These are phyloP conservation scores for Cephus sareptanus DNA, from an alignment of 2,888 invertebrate species.

Conservation along the genomic window DNA sequence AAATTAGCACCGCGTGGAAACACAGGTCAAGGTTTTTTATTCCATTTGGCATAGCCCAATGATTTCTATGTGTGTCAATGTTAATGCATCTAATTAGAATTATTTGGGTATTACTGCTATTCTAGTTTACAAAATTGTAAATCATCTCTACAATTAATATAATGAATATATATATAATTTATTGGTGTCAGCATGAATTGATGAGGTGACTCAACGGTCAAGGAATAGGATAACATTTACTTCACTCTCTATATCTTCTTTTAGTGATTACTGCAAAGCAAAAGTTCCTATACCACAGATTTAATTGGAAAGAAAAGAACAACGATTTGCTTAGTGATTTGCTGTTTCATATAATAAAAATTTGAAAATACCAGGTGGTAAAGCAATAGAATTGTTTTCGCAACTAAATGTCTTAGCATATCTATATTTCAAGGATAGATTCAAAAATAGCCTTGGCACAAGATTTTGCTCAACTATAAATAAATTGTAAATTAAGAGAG, in stretches of 20 bases:
- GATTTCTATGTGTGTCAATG: slow-evolving; percentile 50
- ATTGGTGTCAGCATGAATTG: neutral
- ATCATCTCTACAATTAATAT: neutral
- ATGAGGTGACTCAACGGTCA: neutral
- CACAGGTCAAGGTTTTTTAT: slow-evolving; percentile 40
- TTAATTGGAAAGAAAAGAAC: neutral
- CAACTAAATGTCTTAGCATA: slow-evolving; percentile 8
- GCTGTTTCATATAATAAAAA: neutral
- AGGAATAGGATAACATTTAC: neutral
- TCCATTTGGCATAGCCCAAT: slow-evolving; percentile 47
- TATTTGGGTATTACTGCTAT: neutral
- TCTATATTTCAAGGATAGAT: slow-evolving; percentile 33
- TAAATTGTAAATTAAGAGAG: slow-evolving; percentile 32
- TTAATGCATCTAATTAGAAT: slow-evolving; percentile 22
- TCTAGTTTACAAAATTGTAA: neutral
- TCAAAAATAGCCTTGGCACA: slow-evolving; percentile 51
- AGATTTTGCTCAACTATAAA: slow-evolving; percentile 34
- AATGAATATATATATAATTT: neutral
- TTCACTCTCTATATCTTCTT: neutral
- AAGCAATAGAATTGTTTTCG: neutral
- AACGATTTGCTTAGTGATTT: neutral
- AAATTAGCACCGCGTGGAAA: slow-evolving; percentile 44
- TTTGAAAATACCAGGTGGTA: neutral
- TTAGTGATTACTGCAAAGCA: neutral
- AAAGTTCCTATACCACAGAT: neutral